Conservation (phyloP, 2,888 invertebrate genomes). For the Diaprepes abbreviatus region DNA sequence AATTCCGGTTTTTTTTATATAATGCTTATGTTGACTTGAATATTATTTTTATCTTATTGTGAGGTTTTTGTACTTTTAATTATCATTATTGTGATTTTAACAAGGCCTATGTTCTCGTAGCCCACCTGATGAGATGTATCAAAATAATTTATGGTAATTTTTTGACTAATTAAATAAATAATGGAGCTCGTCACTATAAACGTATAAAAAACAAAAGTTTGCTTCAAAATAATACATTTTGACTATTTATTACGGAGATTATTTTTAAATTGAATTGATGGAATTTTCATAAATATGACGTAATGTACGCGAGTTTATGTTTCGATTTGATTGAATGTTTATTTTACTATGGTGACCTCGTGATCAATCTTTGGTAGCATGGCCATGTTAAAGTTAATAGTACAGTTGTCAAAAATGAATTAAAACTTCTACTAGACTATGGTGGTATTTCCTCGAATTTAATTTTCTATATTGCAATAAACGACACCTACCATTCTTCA, state of each 20-base stretch:
- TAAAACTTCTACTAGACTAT: too few relatives aligned
- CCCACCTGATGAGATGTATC: slow-evolving; percentile 14
- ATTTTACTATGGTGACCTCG: too few relatives aligned
- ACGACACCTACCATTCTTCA: too few relatives aligned
- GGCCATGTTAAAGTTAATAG: too few relatives aligned
- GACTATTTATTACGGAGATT: neutral
- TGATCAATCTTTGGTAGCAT: too few relatives aligned
- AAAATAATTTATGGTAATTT: slow-evolving; percentile 17
- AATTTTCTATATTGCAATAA: too few relatives aligned
- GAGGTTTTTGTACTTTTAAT: slow-evolving; percentile 16
- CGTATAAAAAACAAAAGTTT: neutral
- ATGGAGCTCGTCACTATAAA: neutral
- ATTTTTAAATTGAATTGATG: neutral
- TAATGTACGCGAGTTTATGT: too few relatives aligned
- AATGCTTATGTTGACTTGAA: slow-evolving; percentile 30
- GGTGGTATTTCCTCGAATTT: too few relatives aligned
- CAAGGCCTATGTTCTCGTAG: neutral
- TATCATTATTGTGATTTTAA: slow-evolving; percentile 11
- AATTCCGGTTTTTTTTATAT: slow-evolving; percentile 27
- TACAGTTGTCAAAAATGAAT: too few relatives aligned
- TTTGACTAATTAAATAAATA: slow-evolving; percentile 13
- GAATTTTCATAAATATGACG: too few relatives aligned
- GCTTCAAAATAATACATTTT: neutral
- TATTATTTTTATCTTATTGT: slow-evolving; percentile 15
- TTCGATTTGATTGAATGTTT: too few relatives aligned